Evolutionary conservation across 2,888 invertebrate species (phyloP), one percentile per base, ranked within the genome.

Genomic region (Drosophila suboccidentalis): DNA sequence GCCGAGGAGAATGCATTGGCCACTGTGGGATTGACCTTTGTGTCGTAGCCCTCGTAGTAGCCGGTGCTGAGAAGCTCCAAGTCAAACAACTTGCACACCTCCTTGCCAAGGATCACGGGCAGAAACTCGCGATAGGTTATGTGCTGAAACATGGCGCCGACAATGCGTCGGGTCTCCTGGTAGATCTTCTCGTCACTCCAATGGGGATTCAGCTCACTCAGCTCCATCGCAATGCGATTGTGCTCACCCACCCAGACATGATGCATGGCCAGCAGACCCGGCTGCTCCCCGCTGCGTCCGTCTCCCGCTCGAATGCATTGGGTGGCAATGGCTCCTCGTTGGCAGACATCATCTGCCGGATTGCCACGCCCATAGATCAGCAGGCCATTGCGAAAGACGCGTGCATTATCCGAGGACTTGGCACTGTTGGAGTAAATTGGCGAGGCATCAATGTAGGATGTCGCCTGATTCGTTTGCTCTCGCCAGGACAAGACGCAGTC

Each of bases 151-250:
- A 96, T 94, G 13, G 97, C 97, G 0, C 95, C 96, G 4, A 98
- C 94, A 54, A 98, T 96, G 80, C 96, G 95, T 22, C 97, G 94
- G 0, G 97, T 95, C 92, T 98, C 98, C 88, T 97, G 97, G 91
- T 96, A 97, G 11, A 97, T 93, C 90, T 96, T 96, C 90, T 98
- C 97, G 89, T 98, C 98, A 85, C 95, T 96, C 98, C 98, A 98
- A 85, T 96, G 96, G 0, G 95, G 95, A 93, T 98, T 98, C 43
- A 97, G 89, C 50, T 94, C 94, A 5, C 95, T 94, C 43, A 98
- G 91, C 80, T 95, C 94, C 75, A 94, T 94, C 1, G 97, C 96
- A 80, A 98, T 94, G 70, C 96, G 95, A 91, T 94, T 96, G 63
- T 93, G 93, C 59, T 93, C 93, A 8, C 91, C 90, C 10, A 93